Evolutionary conservation across 2,888 invertebrate species (phyloP).

Genomic region (Terebella lapidaria): DNA sequence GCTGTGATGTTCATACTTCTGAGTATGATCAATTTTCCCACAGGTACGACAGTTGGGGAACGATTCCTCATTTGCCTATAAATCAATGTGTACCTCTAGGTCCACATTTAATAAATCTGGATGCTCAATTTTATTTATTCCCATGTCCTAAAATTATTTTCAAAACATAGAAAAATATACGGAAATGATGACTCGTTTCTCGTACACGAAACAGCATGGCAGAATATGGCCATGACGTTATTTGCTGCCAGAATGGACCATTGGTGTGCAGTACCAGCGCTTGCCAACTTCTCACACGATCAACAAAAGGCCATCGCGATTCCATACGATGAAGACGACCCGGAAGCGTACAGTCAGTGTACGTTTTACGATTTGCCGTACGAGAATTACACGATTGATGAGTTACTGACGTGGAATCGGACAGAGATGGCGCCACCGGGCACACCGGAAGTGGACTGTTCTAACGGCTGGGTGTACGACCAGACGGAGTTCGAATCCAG

Average conservation of each 20-base stretch:
- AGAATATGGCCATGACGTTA: slow-evolving; percentile 22
- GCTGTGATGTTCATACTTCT: no score
- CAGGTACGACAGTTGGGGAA: no score
- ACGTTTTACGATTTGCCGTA: not conserved
- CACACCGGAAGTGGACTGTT: not conserved
- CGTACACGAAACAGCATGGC: no score
- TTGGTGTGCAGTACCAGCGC: slow-evolving; percentile 18
- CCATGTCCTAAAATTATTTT: no score
- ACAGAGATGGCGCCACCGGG: not conserved
- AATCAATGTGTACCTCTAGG: no score
- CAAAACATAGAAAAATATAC: no score
- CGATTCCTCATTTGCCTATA: no score
- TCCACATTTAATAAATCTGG: no score
- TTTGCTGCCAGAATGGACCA: slow-evolving; percentile 19
- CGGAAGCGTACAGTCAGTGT: slow-evolving; percentile 1
- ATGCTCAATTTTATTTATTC: no score
- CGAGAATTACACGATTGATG: not conserved
- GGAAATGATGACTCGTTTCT: no score
- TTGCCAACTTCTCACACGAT: slow-evolving; percentile 10
- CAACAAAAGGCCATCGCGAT: slow-evolving; percentile 8
- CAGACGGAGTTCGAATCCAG: slow-evolving; percentile 6
- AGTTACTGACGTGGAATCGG: slow-evolving; percentile 11
- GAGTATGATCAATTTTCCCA: no score
- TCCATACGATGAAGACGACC: not conserved
- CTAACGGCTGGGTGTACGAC: slow-evolving; percentile 5